A percentile compares a stretch with the other conserved stretches of the same genome.
These are phyloP conservation scores for Myiothlypis chrysogaster DNA, from an alignment of 2,797 vertebrate genomes.

Conservation along the genomic window DNA sequence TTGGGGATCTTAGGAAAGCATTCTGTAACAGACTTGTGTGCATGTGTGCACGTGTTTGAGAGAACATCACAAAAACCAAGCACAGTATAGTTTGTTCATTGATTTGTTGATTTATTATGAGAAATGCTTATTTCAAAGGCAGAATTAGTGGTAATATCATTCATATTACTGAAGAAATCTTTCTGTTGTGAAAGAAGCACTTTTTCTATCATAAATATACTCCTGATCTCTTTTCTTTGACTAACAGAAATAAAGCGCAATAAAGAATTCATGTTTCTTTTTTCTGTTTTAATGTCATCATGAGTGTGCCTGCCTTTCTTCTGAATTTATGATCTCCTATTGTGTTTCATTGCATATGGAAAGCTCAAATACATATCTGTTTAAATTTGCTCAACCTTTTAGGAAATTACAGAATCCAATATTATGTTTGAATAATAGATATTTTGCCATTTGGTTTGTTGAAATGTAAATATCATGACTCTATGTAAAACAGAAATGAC, in stretches of 20 bases:
- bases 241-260: not conserved
- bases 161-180: not conserved
- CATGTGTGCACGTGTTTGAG: not conserved
- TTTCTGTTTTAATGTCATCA: not conserved
- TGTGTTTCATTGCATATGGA: not conserved
- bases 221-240: not conserved
- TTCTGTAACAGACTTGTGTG: not conserved
- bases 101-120: not conserved
- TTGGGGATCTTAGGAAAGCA: not conserved
- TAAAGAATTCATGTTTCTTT: not conserved
- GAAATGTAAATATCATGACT: not conserved
- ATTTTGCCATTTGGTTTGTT: not conserved
- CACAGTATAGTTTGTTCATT: not conserved
- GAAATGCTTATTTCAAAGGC: not conserved
- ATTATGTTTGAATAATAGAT: not conserved
- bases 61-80: not conserved
- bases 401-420: not conserved
- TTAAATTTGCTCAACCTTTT: not conserved
- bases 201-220: not conserved
- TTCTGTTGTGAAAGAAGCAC: not conserved
- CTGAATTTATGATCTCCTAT: not conserved
- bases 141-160: not conserved
- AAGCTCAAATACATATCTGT: not conserved
- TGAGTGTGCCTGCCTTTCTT: not conserved
- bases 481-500: not conserved